A percentile compares a stretch with the other conserved stretches of the same genome.
Conservation (phyloP, 2,888 invertebrate genomes). For the Celastrina argiolus region DNA sequence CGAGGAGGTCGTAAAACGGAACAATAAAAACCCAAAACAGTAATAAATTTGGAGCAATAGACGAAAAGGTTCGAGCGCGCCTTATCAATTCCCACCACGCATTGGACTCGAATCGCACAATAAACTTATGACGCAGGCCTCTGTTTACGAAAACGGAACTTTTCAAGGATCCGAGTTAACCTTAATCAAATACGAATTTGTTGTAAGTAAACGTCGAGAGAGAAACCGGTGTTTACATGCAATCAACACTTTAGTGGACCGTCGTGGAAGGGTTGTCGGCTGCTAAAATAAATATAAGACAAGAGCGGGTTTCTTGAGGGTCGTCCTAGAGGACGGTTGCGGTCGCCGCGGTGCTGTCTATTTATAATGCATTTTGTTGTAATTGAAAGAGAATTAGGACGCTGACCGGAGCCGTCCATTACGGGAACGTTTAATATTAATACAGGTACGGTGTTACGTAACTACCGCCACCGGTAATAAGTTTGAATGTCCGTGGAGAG, state of each 20-base stretch:
- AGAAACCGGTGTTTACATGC: constrained; percentile 68
- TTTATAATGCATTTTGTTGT: constrained; percentile 70
- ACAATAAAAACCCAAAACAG: constrained; percentile 80
- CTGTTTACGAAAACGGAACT: constrained; percentile 26
- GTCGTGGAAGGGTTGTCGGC: constrained; percentile 66
- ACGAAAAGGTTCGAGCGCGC: constrained; percentile 75
- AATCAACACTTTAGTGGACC: constrained; percentile 74
- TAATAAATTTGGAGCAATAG: constrained; percentile 78
- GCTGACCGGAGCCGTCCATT: constrained; percentile 53
- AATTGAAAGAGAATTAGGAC: constrained; percentile 69
- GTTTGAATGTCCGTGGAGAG: background rate
- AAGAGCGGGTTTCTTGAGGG: constrained; percentile 61
- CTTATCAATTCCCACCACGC: constrained; percentile 77
- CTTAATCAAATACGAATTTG: constrained; percentile 37
- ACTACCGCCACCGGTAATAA: background rate
- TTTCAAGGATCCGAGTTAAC: constrained; percentile 27
- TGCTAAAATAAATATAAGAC: constrained; percentile 72
- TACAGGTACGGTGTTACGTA: constrained; percentile 1
- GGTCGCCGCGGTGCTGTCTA: constrained; percentile 57
- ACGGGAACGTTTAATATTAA: constrained; percentile 30
- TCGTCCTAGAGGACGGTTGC: constrained; percentile 66
- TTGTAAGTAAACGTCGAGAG: constrained; percentile 50
- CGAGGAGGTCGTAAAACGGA: constrained; percentile 77
- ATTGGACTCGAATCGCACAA: constrained; percentile 65
- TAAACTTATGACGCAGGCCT: constrained; percentile 66